These are phyloP conservation scores for Chiroxiphia lanceolata DNA, from an alignment of 2,797 vertebrate genomes.

Conservation along the genomic window DNA sequence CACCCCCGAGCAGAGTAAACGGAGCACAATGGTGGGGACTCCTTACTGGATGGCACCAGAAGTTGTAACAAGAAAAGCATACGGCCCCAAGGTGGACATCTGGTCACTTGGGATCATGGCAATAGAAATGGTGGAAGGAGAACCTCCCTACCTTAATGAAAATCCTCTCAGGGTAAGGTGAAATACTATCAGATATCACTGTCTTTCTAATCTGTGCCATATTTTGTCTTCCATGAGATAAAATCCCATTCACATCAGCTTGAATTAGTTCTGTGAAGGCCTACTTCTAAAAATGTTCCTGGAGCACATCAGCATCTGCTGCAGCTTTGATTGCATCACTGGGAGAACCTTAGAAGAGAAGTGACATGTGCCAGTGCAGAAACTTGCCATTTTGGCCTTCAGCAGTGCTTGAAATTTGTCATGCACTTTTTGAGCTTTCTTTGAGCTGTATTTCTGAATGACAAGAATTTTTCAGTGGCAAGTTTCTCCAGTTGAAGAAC, in stretches of 20 bases:
- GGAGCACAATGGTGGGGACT: conserved; percentile 91
- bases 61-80: conserved; percentile 90
- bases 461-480: background rate
- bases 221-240: background rate
- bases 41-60: conserved; percentile 93
- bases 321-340: background rate
- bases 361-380: background rate
- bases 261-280: background rate
- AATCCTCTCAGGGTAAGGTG: conserved; percentile 90
- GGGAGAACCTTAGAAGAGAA: background rate
- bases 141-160: conserved; percentile 91
- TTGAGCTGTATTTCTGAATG: background rate
- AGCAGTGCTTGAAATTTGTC: background rate
- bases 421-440: background rate
- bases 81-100: conserved; percentile 90
- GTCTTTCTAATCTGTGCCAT: background rate
- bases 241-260: background rate
- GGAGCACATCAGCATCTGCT: background rate
- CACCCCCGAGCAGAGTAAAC: conserved; percentile 90
- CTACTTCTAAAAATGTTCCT: background rate
- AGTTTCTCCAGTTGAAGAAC: background rate
- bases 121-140: conserved; percentile 93
- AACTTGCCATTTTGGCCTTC: background rate
- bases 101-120: conserved; percentile 93
- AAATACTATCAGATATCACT: background rate